phyloP scores from a whole-genome alignment of 2,888 invertebrate genomes.

The Marronus borbonicus region DNA sequence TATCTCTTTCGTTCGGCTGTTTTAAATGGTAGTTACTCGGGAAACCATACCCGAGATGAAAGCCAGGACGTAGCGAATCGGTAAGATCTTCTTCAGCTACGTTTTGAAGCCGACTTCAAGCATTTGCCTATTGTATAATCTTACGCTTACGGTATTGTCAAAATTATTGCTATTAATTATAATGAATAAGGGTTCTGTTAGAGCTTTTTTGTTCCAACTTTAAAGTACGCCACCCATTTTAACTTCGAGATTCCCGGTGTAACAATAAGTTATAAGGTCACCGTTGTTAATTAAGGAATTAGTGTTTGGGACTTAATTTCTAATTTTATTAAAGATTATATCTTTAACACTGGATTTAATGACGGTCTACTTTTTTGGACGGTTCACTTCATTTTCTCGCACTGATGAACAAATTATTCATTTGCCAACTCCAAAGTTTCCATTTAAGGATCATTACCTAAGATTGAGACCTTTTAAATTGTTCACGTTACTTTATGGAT shows the following conservation, averaged over 20 bases:
- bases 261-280: constrained; percentile 69
- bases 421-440: no score
- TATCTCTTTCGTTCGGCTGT: neutral
- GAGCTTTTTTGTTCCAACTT: constrained; percentile 58
- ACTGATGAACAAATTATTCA: no score
- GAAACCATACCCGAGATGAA: neutral
- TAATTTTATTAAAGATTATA: constrained; percentile 39
- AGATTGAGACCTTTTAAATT: no score
- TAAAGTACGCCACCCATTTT: constrained; percentile 56
- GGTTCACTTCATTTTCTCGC: no score
- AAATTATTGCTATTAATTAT: constrained; percentile 69
- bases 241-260: constrained; percentile 51
- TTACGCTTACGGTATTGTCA: constrained; percentile 63
- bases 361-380: neutral
- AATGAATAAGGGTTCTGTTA: constrained; percentile 57
- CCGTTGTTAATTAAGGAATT: constrained; percentile 70
- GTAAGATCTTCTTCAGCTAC: neutral
- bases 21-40: neutral
- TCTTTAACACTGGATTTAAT: constrained; percentile 8
- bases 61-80: neutral
- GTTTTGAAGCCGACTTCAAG: constrained; percentile 4
- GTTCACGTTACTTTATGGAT: no score
- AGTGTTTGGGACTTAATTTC: constrained; percentile 59
- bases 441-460: no score
- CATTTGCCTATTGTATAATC: constrained; percentile 5